Conservation (phyloP, 2,888 invertebrate genomes). For the Drosophila glabriapex region DNA sequence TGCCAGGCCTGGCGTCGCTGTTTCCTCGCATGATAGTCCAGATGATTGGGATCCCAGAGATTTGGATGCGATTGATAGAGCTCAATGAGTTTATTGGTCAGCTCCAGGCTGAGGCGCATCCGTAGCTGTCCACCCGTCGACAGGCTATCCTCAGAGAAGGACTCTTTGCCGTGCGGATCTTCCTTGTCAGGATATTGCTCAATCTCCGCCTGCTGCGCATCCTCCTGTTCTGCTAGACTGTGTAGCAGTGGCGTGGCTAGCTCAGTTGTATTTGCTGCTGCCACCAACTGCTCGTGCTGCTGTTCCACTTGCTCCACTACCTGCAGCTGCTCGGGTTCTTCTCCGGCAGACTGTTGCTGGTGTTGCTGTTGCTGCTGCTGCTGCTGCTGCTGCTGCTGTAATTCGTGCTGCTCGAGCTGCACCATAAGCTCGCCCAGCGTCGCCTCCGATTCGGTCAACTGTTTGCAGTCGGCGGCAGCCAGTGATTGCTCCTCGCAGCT, state of each 20-base stretch:
- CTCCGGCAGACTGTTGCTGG: background rate
- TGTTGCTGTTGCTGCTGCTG: background rate
- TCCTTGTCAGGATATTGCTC: background rate
- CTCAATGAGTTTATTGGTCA: conserved; percentile 69
- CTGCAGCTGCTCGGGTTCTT: background rate
- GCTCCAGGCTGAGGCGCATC: conserved; percentile 53
- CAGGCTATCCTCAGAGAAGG: conserved; percentile 14
- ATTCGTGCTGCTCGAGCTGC: conserved; percentile 28
- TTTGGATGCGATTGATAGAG: conserved; percentile 65
- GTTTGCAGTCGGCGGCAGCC: background rate
- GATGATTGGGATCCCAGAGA: conserved; percentile 80
- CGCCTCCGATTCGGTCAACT: conserved; percentile 12
- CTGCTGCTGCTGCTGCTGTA: background rate
- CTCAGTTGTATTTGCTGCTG: background rate
- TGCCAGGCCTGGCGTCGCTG: conserved; percentile 76
- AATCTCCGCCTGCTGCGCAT: background rate
- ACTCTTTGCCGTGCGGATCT: background rate
- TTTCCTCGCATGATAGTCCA: conserved; percentile 68
- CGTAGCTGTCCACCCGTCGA: conserved; percentile 37
- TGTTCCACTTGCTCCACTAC: background rate
- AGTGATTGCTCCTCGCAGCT: conserved; percentile 49
- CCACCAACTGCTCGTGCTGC: background rate
- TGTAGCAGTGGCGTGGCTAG: conserved; percentile 15
- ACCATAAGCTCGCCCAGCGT: conserved; percentile 35
- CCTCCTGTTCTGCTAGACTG: conserved; percentile 17